Conservation (phyloP, 2,797 vertebrate species). For the Microctenopoma lineatum region DNA sequence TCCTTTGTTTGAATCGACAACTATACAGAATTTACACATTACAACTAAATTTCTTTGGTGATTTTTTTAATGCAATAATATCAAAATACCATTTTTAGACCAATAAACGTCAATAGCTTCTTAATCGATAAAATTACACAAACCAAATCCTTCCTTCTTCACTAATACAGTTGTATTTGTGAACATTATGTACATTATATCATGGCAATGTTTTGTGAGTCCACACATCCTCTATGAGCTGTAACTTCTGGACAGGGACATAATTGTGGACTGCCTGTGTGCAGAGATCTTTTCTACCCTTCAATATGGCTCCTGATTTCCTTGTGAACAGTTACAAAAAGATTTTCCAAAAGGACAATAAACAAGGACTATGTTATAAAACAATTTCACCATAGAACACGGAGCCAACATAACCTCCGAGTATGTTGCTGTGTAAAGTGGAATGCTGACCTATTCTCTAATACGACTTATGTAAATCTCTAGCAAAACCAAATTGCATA, state of each 20-base stretch:
- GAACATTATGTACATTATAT: conserved; percentile 6
- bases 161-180: background rate
- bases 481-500: conserved; percentile 77
- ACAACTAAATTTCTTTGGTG: background rate
- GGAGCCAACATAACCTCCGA: conserved; percentile 29
- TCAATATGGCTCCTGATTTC: no score
- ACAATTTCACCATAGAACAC: conserved; percentile 15
- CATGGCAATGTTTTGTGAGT: conserved; percentile 8
- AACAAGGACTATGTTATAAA: no score
- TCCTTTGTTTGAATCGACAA: background rate
- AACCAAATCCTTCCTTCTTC: background rate
- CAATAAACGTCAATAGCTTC: background rate
- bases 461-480: conserved; percentile 82
- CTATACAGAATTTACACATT: no score
- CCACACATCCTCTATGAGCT: no score
- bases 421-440: conserved; percentile 43
- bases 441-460: conserved; percentile 67
- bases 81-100: background rate
- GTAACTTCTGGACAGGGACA: no score
- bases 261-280: no score
- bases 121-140: background rate
- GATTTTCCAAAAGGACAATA: no score
- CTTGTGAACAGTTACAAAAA: no score
- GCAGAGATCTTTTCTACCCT: no score
- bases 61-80: background rate